Base-by-base conservation (phyloP, 2,113 vertebrate genomes). In the Calypte anna region DNA sequence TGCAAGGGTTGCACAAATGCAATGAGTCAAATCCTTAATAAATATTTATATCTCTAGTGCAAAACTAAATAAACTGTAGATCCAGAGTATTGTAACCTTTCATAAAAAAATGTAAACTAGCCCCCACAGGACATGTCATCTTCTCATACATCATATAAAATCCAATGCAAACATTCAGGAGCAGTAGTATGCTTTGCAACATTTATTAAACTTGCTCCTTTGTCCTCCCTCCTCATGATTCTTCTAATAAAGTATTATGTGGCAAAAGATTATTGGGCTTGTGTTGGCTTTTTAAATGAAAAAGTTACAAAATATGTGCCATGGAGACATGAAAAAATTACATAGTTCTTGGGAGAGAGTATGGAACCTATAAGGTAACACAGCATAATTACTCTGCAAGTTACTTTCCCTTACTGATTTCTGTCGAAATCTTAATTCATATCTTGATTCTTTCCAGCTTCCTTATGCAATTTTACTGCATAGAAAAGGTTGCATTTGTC, bases 161-260 rank as follows among this genome's bases (percentile, higher is more conserved):
- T 81, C 76, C 87, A 96, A 43, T 64, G 93, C 92, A 96, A 96
- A 93, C 87, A 95, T 90, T 84, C 72, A 95, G 91, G 33, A 88
- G 36, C 53, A 78, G 38, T 55, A 80, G 20, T n/a, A 58, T 77
- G 51, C 20, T 96, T 92, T 74, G 72, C 59, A 88, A 50, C 58
- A 83, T 81, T 96, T 92, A 94, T 95, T 96, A 91, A 92, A 66
- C 30, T 82, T 86, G 7, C 24, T 88, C 57, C 48, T 79, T 91
- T 91, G 77, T 91, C 43, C 48, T 79, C 18, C 12, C 28, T 91
- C 57, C 43, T 58, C 85, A 43, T 43, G 36, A 82, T 89, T 91
- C 82, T 90, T 78, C 79, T 81, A 90, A 87, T 87, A 95, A 93
- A 48, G 66, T 62, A 86, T 83, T 78, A 83, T 91, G 74, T 86